Base-by-base conservation (phyloP, 2,797 vertebrate species). In the Melanotaenia boesemani region DNA sequence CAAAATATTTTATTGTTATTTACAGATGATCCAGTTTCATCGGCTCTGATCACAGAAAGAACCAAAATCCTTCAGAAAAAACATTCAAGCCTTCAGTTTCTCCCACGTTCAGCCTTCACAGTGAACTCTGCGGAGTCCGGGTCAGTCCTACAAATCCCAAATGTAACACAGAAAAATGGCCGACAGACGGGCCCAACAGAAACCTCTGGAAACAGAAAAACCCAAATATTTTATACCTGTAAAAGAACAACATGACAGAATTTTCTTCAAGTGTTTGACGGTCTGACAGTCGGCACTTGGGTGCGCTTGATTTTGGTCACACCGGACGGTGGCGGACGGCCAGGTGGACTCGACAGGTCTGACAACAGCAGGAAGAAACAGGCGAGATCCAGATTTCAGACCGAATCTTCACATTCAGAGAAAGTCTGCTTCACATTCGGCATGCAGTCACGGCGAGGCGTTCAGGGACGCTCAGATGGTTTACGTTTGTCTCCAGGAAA, bases 11-110 rank as follows among this genome's bases (percentile, higher is more conserved):
- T 74, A 91, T 89, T 94, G 89, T 79, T 87, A 91, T 90, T 91
- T 88, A 90, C 87, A 93, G 77, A 89, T 87, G 76, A 87, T 93
- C 89, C 93, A 93, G 89, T 93, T 93, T 72, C 79, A 89, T 91
- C 87, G 91, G 82, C 26, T 26, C 86, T 85, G 83, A 59, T 89
- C 90, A 91, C 84, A 93, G 66, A 81, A 77, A 63, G 37, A 50
- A 46, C 2, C 46, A 77, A 10, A 1, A 85, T 89, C 82, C 86
- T 91, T 93, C 86, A 90, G 39, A 76, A 75, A 81, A 80, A 57
- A 63, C 37, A 76, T 46, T 64, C n/a, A 7, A 64, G 67, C 77
- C 80, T 87, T 89, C 62, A 65, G 66, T 67, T 82, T 22, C 68
- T 82, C 62, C 57, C 67, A 18, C 0, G 28, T 65, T 79, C 73